A percentile compares a stretch with the other conserved stretches of the same genome.
Conservation (phyloP, 2,113 vertebrate species). For the Rutilus rutilus region DNA sequence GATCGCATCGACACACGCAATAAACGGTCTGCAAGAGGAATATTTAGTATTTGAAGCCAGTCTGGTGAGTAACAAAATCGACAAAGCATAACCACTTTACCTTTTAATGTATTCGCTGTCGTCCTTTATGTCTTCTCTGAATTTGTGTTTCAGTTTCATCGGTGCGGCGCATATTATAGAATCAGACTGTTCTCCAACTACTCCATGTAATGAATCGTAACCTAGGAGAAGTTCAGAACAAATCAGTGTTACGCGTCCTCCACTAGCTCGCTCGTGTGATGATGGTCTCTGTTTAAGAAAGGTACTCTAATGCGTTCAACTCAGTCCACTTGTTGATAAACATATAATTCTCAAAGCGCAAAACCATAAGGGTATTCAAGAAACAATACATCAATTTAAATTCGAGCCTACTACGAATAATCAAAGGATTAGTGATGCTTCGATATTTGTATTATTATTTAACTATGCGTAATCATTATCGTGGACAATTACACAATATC, state of each 20-base stretch:
- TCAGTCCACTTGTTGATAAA: slow-evolving; percentile 10
- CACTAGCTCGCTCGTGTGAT: not conserved
- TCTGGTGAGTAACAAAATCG: slow-evolving; percentile 21
- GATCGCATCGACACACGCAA: not conserved
- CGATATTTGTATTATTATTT: not conserved
- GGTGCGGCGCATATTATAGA: not conserved
- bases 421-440: not conserved
- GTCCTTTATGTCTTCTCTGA: not conserved
- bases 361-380: not conserved
- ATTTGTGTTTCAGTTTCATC: not conserved
- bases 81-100: not conserved
- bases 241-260: not conserved
- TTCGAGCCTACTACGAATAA: not conserved
- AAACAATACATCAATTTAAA: not conserved
- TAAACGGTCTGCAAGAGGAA: not conserved
- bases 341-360: not conserved
- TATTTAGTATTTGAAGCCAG: not conserved
- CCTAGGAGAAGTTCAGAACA: not conserved
- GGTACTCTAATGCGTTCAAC: not conserved
- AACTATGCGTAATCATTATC: not conserved
- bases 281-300: not conserved
- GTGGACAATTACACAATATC: not conserved
- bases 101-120: not conserved
- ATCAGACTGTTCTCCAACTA: not conserved
- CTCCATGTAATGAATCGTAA: not conserved